These are phyloP conservation scores for Maconellicoccus hirsutus DNA, from an alignment of 1,140 invertebrate genomes.

Conservation along the genomic window DNA sequence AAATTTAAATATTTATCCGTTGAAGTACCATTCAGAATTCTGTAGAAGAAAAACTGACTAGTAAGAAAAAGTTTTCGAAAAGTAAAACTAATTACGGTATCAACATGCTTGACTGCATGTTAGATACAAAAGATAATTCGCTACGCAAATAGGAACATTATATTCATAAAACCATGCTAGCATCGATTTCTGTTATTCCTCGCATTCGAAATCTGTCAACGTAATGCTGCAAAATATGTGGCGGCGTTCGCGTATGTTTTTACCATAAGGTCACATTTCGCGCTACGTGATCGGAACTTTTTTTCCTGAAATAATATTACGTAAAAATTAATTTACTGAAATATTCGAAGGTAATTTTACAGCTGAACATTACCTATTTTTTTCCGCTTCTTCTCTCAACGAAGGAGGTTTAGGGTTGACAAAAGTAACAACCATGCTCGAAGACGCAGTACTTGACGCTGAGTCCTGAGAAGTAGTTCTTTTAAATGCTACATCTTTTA, in stretches of 20 bases:
- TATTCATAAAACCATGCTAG: background rate
- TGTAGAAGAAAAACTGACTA: constrained; percentile 14
- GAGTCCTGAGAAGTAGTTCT: constrained; percentile 31
- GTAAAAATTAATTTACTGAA: too few species aligned
- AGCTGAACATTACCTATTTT: too few species aligned
- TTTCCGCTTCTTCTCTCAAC: background rate
- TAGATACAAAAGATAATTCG: background rate
- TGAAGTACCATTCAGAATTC: constrained; percentile 22
- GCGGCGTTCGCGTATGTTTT: background rate
- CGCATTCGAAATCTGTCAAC: background rate
- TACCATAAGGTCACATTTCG: background rate
- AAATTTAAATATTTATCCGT: too few species aligned
- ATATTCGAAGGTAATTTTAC: too few species aligned
- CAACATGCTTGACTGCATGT: background rate
- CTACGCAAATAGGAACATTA: background rate
- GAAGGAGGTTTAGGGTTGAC: constrained; percentile 21
- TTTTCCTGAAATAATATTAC: background rate
- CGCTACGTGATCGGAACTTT: background rate
- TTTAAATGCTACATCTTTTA: constrained; percentile 30
- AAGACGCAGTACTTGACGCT: constrained; percentile 29
- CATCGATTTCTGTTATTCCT: background rate
- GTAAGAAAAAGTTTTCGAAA: constrained; percentile 10
- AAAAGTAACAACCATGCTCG: constrained; percentile 24
- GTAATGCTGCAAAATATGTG: background rate
- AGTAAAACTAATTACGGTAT: background rate